Evolutionary conservation across 2,888 invertebrate species (phyloP).

Genomic region (Platycheirus albimanus): DNA sequence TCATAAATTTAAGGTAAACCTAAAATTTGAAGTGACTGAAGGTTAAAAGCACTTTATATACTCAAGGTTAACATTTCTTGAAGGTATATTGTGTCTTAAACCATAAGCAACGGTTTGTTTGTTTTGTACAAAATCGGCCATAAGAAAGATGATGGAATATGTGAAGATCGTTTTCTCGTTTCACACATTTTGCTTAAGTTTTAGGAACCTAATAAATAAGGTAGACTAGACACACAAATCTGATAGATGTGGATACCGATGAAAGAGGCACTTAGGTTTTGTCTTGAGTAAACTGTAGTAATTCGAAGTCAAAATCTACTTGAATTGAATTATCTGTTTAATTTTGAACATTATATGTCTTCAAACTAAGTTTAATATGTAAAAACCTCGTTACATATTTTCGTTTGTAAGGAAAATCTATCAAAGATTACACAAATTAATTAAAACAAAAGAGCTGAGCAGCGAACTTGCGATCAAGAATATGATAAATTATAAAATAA

Average conservation of each 20-base stretch:
- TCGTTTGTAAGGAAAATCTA: too few relatives aligned
- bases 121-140: constrained; percentile 3
- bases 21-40: not conserved
- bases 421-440: too few relatives aligned
- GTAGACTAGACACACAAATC: too few relatives aligned
- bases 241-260: too few relatives aligned
- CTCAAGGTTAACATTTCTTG: not conserved
- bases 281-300: too few relatives aligned
- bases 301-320: too few relatives aligned
- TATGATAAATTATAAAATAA: too few relatives aligned
- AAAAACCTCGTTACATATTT: too few relatives aligned
- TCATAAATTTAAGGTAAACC: constrained; percentile 25
- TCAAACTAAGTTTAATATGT: too few relatives aligned
- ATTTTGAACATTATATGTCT: too few relatives aligned
- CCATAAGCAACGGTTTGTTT: constrained; percentile 24
- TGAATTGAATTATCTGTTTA: too few relatives aligned
- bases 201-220: constrained; percentile 4
- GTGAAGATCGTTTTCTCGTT: not conserved
- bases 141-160: constrained; percentile 6
- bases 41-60: not conserved
- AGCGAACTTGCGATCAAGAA: not conserved
- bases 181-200: constrained; percentile 2
- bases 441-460: constrained; percentile 14
- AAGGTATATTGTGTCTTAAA: not conserved
- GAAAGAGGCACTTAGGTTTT: too few relatives aligned